These are phyloP conservation scores for Napeogenes inachia DNA, from an alignment of 2,888 invertebrate species.

Conservation along the genomic window DNA sequence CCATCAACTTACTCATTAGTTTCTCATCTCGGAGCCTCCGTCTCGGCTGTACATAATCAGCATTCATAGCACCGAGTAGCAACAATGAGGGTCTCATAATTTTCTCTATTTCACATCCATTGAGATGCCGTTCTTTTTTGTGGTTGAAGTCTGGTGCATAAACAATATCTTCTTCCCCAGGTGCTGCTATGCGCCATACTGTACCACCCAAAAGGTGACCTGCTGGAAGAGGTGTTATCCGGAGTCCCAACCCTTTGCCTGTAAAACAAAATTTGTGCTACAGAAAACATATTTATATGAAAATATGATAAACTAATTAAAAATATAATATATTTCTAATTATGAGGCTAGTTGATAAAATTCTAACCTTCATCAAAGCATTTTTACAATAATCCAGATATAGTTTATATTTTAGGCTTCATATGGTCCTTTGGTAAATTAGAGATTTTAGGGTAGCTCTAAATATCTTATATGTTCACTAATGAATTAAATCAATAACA, in stretches of 20 bases:
- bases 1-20: constrained; percentile 86
- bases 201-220: constrained; percentile 99
- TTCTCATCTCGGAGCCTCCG: constrained; percentile 95
- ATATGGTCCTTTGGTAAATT: too few relatives aligned
- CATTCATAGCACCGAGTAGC: constrained; percentile 97
- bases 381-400: too few relatives aligned
- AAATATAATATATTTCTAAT: too few relatives aligned
- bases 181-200: constrained; percentile 98
- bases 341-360: too few relatives aligned
- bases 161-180: constrained; percentile 98
- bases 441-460: too few relatives aligned
- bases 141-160: constrained; percentile 99
- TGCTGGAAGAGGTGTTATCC: constrained; percentile 96
- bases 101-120: constrained; percentile 95
- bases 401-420: too few relatives aligned
- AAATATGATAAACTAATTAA: too few relatives aligned
- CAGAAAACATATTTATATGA: too few relatives aligned
- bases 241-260: constrained; percentile 97
- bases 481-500: too few relatives aligned
- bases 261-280: constrained; percentile 11
- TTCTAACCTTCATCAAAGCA: too few relatives aligned
- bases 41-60: constrained; percentile 93
- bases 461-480: too few relatives aligned
- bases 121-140: constrained; percentile 98
- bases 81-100: constrained; percentile 94